phyloP scores from a whole-genome alignment of 2,113 vertebrate species.

The Tetraodon nigroviridis region DNA sequence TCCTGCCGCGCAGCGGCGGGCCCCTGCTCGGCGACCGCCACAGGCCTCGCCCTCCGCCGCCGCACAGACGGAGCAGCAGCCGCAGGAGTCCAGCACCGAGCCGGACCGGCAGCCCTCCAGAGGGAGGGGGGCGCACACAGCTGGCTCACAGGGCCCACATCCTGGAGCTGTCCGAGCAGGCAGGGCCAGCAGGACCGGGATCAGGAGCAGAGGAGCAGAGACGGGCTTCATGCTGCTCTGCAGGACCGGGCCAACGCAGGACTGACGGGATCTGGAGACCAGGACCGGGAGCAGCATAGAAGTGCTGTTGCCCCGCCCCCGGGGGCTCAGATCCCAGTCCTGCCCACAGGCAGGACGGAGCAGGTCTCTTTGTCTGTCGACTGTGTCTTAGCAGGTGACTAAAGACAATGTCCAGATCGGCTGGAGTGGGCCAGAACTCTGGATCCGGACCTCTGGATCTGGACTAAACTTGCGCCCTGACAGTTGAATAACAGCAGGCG shows the following conservation, averaged over 20 bases:
- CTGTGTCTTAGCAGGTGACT: too few species aligned
- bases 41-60: conserved; percentile 76
- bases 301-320: conserved; percentile 24
- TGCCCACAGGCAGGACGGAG: not conserved
- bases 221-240: conserved; percentile 42
- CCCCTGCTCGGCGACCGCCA: conserved; percentile 60
- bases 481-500: too few species aligned
- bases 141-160: conserved; percentile 74
- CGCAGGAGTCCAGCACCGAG: conserved; percentile 71
- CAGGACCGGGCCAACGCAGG: not conserved
- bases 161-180: conserved; percentile 6
- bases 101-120: conserved; percentile 71
- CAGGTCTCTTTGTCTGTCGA: not conserved
- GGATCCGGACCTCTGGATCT: too few species aligned
- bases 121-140: conserved; percentile 72
- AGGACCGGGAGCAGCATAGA: not conserved
- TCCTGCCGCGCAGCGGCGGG: conserved; percentile 74
- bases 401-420: too few species aligned
- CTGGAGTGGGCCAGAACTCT: too few species aligned
- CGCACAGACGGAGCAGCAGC: conserved; percentile 80
- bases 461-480: too few species aligned
- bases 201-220: conserved; percentile 3
- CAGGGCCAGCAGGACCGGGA: conserved; percentile 1
- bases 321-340: not conserved
- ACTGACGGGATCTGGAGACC: not conserved